These are phyloP conservation scores for Oryzias woworae DNA, from an alignment of 2,113 vertebrate species.

Conservation along the genomic window DNA sequence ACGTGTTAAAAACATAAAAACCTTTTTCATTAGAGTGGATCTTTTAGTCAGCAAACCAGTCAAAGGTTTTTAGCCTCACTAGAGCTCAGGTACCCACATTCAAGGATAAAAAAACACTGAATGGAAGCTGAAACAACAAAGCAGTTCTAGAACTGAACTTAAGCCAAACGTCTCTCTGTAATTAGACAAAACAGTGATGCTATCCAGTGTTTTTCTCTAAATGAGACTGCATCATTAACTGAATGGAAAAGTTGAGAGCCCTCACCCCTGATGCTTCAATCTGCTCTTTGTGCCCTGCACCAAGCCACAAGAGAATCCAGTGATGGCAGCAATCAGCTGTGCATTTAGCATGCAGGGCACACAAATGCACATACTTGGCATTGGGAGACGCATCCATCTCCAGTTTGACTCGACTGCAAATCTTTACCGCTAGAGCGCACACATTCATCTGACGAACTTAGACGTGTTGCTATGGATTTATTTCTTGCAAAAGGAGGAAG, in stretches of 20 bases:
- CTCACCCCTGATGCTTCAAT: constrained; percentile 60
- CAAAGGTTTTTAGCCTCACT: too few species aligned
- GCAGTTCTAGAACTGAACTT: too few species aligned
- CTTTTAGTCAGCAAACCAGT: too few species aligned
- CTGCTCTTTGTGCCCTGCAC: constrained; percentile 71
- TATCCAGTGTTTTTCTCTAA: not conserved
- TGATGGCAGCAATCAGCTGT: constrained; percentile 72
- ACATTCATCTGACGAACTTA: not conserved
- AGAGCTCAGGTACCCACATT: too few species aligned
- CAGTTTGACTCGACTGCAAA: constrained; percentile 54
- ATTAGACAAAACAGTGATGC: constrained; percentile 2
- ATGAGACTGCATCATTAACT: constrained; percentile 35
- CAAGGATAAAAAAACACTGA: too few species aligned
- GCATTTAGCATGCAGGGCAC: constrained; percentile 73
- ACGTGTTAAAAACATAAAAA: too few species aligned
- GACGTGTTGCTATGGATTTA: not conserved
- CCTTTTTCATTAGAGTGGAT: too few species aligned
- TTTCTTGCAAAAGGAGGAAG: not conserved
- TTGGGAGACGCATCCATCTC: constrained; percentile 34
- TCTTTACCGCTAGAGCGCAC: constrained; percentile 29
- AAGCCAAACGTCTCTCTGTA: not conserved
- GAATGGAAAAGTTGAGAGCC: constrained; percentile 34
- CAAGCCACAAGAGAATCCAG: constrained; percentile 66
- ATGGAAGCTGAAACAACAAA: too few species aligned
- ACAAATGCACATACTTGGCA: constrained; percentile 57